Evolutionary conservation across 2,888 invertebrate species (phyloP), one percentile per base, ranked within the genome.

Genomic region (Euplexia lucipara): DNA sequence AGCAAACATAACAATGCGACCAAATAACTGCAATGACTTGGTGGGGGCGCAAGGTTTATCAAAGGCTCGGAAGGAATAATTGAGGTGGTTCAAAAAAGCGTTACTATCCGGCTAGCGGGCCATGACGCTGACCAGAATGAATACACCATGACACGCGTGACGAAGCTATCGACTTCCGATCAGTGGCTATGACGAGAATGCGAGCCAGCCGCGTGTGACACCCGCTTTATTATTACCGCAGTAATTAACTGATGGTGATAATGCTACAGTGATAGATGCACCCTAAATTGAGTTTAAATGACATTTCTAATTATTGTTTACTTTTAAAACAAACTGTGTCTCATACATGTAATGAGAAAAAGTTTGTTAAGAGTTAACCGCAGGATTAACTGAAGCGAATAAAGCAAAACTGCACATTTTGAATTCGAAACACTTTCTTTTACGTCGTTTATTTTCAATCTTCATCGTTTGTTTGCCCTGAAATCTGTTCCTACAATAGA

Each of bases 91-190:
- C 85, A 83, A 86, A 88, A 89, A 91, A 88, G 86, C 86, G 85
- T 87, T 88, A 86, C 90, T 91, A 90, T 93, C 94, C 94, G 93
- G 92, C 83, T 92, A 93, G 89, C 92, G 92, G 91, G 83, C 75
- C 83, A 70, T 78, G 76, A 80, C 81, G 81, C 81, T 83, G 85
- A 84, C 86, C 86, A 88, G 87, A 85, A 86, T 86, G 87, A 87
- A 88, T 87, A 86, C 85, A 88, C 87, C 87, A 84, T 84, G 86
- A 82, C 86, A 86, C 85, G 88, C 90, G 88, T 91, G 90, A 89
- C 90, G 84, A 83, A 86, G 84, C 86, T 91, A 92, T 92, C 92
- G 83, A 89, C 89, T 91, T 92, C 92, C 93, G 92, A 93, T 92
- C 91, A 82, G 78, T 77, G 82, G 73, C 73, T 62, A 67, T 71